Conservation (phyloP, 37 sponge, comb jelly and placozoan genomes). For the Geodia barretti region DNA sequence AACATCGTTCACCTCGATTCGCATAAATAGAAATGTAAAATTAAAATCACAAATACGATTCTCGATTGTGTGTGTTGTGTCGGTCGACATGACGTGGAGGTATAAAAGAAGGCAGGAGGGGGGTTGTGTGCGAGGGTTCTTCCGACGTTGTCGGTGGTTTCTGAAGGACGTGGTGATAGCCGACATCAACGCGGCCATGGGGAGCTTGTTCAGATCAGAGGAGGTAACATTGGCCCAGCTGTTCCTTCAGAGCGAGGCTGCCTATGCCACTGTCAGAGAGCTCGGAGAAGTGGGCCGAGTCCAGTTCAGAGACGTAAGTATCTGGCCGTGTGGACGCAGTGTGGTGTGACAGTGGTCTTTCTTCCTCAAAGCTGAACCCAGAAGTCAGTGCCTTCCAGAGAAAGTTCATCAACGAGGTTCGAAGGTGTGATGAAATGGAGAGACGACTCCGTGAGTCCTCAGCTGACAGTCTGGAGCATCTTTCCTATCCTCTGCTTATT, state of each 20-base stretch:
- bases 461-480: background rate
- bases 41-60: no score
- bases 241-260: conserved; percentile 83
- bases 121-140: no score
- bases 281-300: conserved; percentile 82
- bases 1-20: conserved; percentile 11
- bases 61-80: no score
- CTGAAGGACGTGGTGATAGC: no score
- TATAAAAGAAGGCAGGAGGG: no score
- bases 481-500: no score
- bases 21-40: background rate
- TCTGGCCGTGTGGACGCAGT: no score
- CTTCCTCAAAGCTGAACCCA: conserved; percentile 72
- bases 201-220: conserved; percentile 83
- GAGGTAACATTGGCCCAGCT: conserved; percentile 91
- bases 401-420: conserved; percentile 84
- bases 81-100: no score
- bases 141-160: no score
- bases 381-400: conserved; percentile 83
- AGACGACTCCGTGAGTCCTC: conserved; percentile 68
- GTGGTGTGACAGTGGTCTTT: background rate
- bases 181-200: no score
- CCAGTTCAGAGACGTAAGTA: conserved; percentile 73
- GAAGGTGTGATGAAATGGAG: conserved; percentile 88
- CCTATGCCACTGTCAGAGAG: conserved; percentile 85